Percentiles rank a stretch among this genome's conserved stretches.
Evolutionary conservation across 2,888 invertebrate species (phyloP).

Genomic region (Electrophaes corylata): DNA sequence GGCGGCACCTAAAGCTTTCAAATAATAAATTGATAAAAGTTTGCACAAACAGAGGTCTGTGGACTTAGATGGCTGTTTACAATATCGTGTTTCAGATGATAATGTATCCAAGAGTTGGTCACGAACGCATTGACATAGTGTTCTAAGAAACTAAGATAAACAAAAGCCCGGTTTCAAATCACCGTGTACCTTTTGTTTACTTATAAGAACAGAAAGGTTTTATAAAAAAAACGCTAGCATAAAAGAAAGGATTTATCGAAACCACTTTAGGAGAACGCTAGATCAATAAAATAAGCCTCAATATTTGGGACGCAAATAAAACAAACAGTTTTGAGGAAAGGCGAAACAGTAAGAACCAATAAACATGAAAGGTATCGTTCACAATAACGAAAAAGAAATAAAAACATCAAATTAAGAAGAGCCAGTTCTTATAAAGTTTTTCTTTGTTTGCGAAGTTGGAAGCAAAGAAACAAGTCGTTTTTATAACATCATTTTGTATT

Average conservation of each 20-base stretch:
- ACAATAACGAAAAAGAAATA: slow-evolving; percentile 37
- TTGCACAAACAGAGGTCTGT: slow-evolving; percentile 19
- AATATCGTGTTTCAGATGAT: slow-evolving; percentile 53
- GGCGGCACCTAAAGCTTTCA: neutral
- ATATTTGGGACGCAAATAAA: slow-evolving; percentile 30
- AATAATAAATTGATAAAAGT: slow-evolving; percentile 14
- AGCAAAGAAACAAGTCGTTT: slow-evolving; percentile 33
- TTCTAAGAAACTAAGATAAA: slow-evolving; percentile 54
- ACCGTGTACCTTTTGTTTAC: slow-evolving; percentile 46
- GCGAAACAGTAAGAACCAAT: slow-evolving; percentile 36
- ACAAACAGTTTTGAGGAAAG: slow-evolving; percentile 26
- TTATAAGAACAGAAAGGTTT: slow-evolving; percentile 29
- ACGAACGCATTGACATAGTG: slow-evolving; percentile 43
- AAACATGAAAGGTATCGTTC: slow-evolving; percentile 41
- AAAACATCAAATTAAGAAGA: slow-evolving; percentile 36
- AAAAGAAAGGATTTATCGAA: slow-evolving; percentile 22
- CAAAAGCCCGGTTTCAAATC: slow-evolving; percentile 42
- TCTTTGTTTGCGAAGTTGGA: slow-evolving; percentile 30
- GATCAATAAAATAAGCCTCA: slow-evolving; percentile 23
- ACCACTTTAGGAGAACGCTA: slow-evolving; percentile 16
- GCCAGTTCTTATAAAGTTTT: slow-evolving; percentile 31
- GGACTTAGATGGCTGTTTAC: slow-evolving; percentile 46
- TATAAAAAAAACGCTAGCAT: slow-evolving; percentile 30
- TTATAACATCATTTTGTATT: slow-evolving; percentile 28
- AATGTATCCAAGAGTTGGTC: slow-evolving; percentile 45